Evolutionary conservation across 1,140 invertebrate genomes (phyloP), one percentile per base, ranked within the genome.

Genomic region (Ectropis grisescens): DNA sequence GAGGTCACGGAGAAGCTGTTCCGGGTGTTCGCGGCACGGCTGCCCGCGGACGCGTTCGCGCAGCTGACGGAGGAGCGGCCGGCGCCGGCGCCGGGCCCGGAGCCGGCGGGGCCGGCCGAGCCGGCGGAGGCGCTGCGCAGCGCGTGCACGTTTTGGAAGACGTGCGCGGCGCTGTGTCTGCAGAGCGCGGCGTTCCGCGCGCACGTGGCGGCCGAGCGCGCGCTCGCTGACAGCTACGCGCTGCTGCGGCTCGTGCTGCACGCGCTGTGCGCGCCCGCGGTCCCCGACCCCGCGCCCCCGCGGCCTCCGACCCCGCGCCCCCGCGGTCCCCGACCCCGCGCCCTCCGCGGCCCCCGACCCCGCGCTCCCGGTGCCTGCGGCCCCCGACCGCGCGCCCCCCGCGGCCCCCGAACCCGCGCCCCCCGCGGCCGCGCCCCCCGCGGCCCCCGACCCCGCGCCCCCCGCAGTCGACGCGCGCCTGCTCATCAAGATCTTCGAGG

Each of bases 101-200:
- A 24, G 2, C 37, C 47, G 26, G 26, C 26, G 2, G 14, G 29
- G 10, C 15, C 23, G 2, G 6, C 13, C 7, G 29, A 30, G 11
- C 11, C 13, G 7, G 37, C 28, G 2, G 33, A 23, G 10, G 47
- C 37, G 14, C 42, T 28, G 13, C 10, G 33, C 2, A 52, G 57
- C 7, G 23, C 41, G 30, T 54, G 52, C 23, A 78, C 71, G 11
- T 84, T 85, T 22, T 89, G 88, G 88, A 82, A 81, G 47, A 84
- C 85, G 1, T 85, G 84, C 28, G 84, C 86, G 0, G 81, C 81
- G 1, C 62, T 90, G 4, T 82, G 83, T 11, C 44, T 88, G 5
- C 86, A 82, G 53, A 87, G 86, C 41, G 85, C 87, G 0, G 58
- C 80, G 60, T 85, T 88, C 54, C 70, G 86, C 2, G 39, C 43